Conservation (phyloP, 2,113 vertebrate genomes). For the Sylvilagus bachmani region DNA sequence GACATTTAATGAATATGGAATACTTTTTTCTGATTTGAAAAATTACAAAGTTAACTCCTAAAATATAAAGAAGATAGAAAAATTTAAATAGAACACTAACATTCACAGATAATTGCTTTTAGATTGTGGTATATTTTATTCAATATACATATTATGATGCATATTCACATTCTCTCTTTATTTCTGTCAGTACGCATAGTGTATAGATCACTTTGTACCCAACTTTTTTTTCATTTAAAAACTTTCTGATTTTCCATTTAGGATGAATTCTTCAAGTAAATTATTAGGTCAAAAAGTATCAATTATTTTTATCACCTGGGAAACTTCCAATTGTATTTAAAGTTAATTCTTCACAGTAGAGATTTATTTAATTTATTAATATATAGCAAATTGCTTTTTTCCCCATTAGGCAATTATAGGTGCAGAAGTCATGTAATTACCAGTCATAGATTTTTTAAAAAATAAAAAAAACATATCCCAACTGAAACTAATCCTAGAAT, state of each 20-base stretch:
- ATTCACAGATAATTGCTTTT: background rate
- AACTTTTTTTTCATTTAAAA: background rate
- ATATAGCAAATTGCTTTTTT: background rate
- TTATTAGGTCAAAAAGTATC: background rate
- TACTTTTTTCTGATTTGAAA: slow-evolving; percentile 49
- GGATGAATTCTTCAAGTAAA: slow-evolving; percentile 3
- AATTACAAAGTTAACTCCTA: background rate
- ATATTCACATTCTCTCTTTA: background rate
- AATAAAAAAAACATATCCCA: background rate
- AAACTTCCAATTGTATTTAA: slow-evolving; percentile 20
- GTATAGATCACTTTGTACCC: background rate
- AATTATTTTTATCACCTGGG: background rate
- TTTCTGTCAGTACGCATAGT: background rate
- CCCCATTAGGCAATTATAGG: background rate
- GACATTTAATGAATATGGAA: background rate
- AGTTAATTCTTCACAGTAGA: background rate
- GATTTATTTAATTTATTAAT: background rate
- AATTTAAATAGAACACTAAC: background rate
- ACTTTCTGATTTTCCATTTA: background rate
- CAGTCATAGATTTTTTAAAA: background rate
- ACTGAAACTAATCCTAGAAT: background rate
- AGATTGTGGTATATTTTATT: background rate
- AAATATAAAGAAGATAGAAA: slow-evolving; percentile 5
- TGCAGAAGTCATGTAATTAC: background rate
- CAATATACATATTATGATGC: background rate